Evolutionary conservation across 2,113 vertebrate genomes (phyloP).

Genomic region (Archocentrus centrarchus): DNA sequence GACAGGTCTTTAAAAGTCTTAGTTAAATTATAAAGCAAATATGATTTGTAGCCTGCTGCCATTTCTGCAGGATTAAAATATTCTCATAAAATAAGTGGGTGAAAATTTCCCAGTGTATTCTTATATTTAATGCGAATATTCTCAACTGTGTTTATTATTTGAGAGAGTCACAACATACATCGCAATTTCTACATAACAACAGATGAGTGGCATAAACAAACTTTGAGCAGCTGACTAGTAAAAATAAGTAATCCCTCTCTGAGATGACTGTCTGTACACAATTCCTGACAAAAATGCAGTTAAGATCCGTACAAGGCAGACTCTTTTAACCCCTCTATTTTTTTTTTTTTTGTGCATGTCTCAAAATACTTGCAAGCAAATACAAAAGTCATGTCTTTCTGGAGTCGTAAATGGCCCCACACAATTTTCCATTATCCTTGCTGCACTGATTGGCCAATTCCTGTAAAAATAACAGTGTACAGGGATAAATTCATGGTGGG

Average conservation of each 20-base stretch:
- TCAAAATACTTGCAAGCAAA: background rate
- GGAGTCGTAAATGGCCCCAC: background rate
- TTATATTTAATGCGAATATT: background rate
- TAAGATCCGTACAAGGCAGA: background rate
- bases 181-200: background rate
- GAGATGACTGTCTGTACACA: background rate
- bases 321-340: background rate
- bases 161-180: background rate
- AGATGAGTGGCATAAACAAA: background rate
- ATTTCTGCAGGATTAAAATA: background rate
- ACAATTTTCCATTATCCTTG: background rate
- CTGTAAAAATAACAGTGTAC: background rate
- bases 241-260: background rate
- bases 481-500: background rate
- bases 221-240: background rate
- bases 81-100: background rate
- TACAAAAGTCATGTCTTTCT: background rate
- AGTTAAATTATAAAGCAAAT: background rate
- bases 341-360: background rate
- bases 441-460: background rate
- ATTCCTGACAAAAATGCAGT: background rate
- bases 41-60: background rate
- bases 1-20: background rate
- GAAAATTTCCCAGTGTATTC: background rate
- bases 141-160: background rate